Percentiles rank a stretch among this genome's conserved stretches.
These are phyloP conservation scores for Callosobruchus maculatus DNA, from an alignment of 2,888 invertebrate genomes.

Conservation along the genomic window DNA sequence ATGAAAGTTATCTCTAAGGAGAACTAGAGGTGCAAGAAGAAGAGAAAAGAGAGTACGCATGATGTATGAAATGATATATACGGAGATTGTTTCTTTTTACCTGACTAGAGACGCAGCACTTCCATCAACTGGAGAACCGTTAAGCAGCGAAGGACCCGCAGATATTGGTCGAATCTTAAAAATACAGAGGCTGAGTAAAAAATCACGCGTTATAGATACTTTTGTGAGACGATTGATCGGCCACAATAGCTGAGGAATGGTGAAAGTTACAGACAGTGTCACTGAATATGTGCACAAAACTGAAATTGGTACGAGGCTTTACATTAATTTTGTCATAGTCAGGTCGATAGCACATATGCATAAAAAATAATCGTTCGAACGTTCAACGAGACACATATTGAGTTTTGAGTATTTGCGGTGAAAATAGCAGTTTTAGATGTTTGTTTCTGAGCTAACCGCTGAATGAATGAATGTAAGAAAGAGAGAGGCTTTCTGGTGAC, in stretches of 20 bases:
- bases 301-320: too few species aligned
- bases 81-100: slow-evolving; percentile 39
- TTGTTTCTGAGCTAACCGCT: too few species aligned
- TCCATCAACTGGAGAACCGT: slow-evolving; percentile 52
- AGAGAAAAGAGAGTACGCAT: neutral
- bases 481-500: too few species aligned
- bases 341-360: too few species aligned
- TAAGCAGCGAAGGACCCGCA: slow-evolving; percentile 55
- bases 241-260: too few species aligned
- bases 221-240: neutral
- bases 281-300: too few species aligned
- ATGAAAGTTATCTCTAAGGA: neutral
- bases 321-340: too few species aligned
- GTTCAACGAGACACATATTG: too few species aligned
- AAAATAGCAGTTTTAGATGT: too few species aligned
- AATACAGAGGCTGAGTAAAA: neutral
- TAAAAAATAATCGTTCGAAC: too few species aligned
- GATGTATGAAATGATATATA: neutral
- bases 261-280: neutral
- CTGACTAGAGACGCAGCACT: slow-evolving; percentile 56
- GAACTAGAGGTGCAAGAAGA: neutral
- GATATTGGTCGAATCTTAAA: slow-evolving; percentile 57
- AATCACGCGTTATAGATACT: neutral
- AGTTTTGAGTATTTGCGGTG: too few species aligned
- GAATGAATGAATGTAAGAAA: too few species aligned